Evolutionary conservation across 2,888 invertebrate genomes (phyloP), one percentile per base, ranked within the genome.

Genomic region (Thyatira batis): DNA sequence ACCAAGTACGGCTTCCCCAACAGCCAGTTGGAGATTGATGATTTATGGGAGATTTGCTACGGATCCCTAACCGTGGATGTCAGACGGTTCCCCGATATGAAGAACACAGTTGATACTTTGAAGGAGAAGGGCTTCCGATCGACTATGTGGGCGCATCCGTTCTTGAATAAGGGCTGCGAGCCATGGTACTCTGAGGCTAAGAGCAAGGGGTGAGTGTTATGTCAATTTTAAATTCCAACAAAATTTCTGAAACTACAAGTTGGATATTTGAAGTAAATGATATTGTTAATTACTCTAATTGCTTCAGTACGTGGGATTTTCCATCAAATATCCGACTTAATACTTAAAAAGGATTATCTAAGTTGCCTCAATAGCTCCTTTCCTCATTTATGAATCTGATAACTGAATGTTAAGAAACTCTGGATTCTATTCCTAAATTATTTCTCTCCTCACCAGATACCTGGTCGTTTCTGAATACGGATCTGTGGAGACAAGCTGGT

Each of bases 81-180:
- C 0, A 70, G 61, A 0, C 93, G 92, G 75, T 95, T 95, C 62
- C 93, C 93, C 0, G 83, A 93, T 68, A 89, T 94, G 70, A 89
- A 82, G 63, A 75, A 77, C 10, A 90, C 94, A 20, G 86, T 93
- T 0, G 73, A 77, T 9, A 61, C 73, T 27, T 58, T 92, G 53
- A 89, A 86, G 53, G 61, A 60, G 4, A 85, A 87, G 62, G 93
- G 93, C 0, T 94, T 93, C 65, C 82, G 93, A 52, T 92, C 94
- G 1, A 94, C 94, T 0, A 67, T 94, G 17, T 95, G 95, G 94
- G 87, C 93, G 3, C 94, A 94, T 78, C 95, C 94, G 0, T 95
- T 95, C 67, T 87, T 94, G 5, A 94, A 94, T 67, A 86, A 85
- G 23, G 93, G 89, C 6, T 94, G 94, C 49, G 87, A 90, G 78